phyloP scores from a whole-genome alignment of 2,113 vertebrate genomes.

The Petrocephalus zakoni region DNA sequence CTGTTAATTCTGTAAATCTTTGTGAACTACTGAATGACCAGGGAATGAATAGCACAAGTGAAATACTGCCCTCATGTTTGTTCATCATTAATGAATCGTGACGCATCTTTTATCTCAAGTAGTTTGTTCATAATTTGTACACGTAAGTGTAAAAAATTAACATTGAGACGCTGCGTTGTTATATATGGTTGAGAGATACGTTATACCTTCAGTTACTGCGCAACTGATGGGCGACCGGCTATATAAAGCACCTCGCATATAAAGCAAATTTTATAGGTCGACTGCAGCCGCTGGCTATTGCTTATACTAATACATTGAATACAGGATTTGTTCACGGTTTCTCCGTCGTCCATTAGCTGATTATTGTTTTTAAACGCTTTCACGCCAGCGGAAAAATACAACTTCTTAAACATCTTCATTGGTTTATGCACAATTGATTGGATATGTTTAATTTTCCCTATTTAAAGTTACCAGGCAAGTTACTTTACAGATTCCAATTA shows the following conservation, averaged over 20 bases:
- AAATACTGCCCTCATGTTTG: not conserved
- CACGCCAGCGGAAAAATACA: not conserved
- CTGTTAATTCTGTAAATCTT: not conserved
- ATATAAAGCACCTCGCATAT: constrained; percentile 33
- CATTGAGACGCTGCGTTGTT: not conserved
- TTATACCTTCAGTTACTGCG: constrained; percentile 28
- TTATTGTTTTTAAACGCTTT: not conserved
- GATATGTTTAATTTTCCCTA: not conserved
- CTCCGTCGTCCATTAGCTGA: not conserved
- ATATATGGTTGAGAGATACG: constrained; percentile 31
- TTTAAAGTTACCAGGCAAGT: not conserved
- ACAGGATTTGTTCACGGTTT: not conserved
- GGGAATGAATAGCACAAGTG: not conserved
- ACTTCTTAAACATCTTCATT: not conserved
- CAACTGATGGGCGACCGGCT: constrained; percentile 9
- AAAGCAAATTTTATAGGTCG: not conserved
- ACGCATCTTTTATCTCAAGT: not conserved
- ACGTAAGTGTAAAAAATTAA: not conserved
- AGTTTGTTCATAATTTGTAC: not conserved
- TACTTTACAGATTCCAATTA: not conserved
- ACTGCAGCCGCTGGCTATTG: not conserved
- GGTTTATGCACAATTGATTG: not conserved
- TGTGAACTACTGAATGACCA: not conserved
- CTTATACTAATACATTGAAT: not conserved
- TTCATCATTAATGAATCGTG: not conserved